Base-by-base conservation (phyloP, 2,888 invertebrate species). In the Cancer borealis region DNA sequence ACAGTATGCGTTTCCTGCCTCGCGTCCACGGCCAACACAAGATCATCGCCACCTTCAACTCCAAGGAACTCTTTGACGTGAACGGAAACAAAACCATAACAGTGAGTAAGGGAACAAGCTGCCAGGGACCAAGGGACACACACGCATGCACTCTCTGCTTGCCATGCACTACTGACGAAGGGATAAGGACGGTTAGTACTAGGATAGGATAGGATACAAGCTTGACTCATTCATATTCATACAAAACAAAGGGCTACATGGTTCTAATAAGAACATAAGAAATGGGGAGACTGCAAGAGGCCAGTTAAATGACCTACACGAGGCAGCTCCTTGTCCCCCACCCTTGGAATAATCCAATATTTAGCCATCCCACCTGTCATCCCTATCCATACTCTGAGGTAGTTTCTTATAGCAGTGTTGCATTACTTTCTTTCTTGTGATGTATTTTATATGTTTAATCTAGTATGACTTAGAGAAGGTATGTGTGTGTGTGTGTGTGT, bases 61-160 rank as follows among this genome's bases (percentile, higher is more conserved):
- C 98, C 0, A 97, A 96, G 49, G 97, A 98, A 96, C 97, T 98
- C 14, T 97, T 97, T 93, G 98, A 98, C 96, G 97, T 98, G 95
- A 97, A 97, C 8, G 98, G 98, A 73, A 97, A 98, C 0, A 97
- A 97, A 39, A 97, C 94, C 30, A 12, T 93, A 14, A 49, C 0
- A 1, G 93, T 93, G 12, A 66, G 10, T 46, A 93, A 47, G 17
- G 39, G 14, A 3, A 84, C 14, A 39, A 30, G 39, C 39, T 39
- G 39, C 39, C 39, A 3, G 39, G 39, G 39, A 39, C 39, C n/a
- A 3, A 39, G 14, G 84, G 30, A 8, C n/a, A 60, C 21, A 60
- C 26, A 26, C 73, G n/a, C 73, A 26, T 4, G n/a, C 73, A n/a
- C n/a, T n/a, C 60, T 66, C 26, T 73, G 73, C 73, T 73, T 26